These are phyloP conservation scores for Dasysyrphus tricinctus DNA, from an alignment of 2,888 invertebrate genomes.

Conservation along the genomic window DNA sequence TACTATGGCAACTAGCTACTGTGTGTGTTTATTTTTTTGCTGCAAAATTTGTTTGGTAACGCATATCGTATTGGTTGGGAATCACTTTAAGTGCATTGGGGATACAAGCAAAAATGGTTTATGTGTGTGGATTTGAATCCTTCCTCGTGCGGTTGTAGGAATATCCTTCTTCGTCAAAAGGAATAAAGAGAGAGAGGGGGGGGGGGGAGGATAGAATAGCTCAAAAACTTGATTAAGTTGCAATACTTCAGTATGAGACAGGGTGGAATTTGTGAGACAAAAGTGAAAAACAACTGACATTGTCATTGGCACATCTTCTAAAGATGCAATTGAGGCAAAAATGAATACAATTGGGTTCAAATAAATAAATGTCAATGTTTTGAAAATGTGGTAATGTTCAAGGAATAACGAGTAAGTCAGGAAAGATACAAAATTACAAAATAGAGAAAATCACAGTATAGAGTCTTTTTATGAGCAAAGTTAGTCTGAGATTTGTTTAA, in stretches of 20 bases:
- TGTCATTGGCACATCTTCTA: constrained; percentile 13
- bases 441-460: too few species aligned
- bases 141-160: neutral
- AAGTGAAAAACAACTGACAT: constrained; percentile 15
- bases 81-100: constrained; percentile 60
- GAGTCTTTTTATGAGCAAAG: too few species aligned
- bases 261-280: neutral
- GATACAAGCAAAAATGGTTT: constrained; percentile 34
- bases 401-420: too few species aligned
- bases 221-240: constrained; percentile 16
- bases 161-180: constrained; percentile 52
- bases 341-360: neutral
- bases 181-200: neutral
- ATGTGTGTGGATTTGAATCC: constrained; percentile 20
- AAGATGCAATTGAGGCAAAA: constrained; percentile 16
- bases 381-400: neutral
- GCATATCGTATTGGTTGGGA: constrained; percentile 59
- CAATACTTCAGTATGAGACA: neutral
- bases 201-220: neutral
- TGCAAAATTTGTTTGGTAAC: constrained; percentile 38
- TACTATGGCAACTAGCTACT: neutral
- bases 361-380: neutral
- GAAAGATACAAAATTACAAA: neutral
- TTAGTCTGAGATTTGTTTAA: too few species aligned
- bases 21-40: constrained; percentile 3